Evolutionary conservation across 2,113 vertebrate species (phyloP).

Genomic region (Sylvilagus bachmani): DNA sequence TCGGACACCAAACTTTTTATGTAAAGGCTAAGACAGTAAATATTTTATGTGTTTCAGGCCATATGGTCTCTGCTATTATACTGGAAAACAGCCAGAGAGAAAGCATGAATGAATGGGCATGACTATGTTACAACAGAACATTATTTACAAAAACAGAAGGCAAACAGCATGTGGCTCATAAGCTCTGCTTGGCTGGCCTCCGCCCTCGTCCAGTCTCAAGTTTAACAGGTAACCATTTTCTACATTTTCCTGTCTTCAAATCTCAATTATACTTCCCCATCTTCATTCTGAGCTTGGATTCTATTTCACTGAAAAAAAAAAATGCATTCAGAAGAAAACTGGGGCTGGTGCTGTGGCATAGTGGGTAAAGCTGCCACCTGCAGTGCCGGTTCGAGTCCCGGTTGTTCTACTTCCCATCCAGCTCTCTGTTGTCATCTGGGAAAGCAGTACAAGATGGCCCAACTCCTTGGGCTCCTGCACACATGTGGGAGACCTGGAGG

Average conservation of each 20-base stretch:
- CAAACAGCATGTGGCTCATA: background rate
- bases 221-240: background rate
- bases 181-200: background rate
- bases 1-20: constrained; percentile 9
- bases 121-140: constrained; percentile 9
- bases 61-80: background rate
- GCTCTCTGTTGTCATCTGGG: too few relatives aligned
- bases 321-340: constrained; percentile 51
- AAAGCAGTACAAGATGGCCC: too few relatives aligned
- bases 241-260: constrained; percentile 3
- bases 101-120: background rate
- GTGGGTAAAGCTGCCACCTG: too few relatives aligned
- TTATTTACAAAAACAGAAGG: constrained; percentile 9
- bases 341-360: too few relatives aligned
- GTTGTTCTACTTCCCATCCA: too few relatives aligned
- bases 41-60: background rate
- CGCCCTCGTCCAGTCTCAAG: background rate
- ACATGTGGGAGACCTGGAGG: too few relatives aligned
- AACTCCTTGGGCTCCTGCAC: too few relatives aligned
- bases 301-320: constrained; percentile 54
- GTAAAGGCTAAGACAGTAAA: background rate
- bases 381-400: too few relatives aligned
- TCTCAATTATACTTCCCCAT: background rate
- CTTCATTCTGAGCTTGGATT: constrained; percentile 13
- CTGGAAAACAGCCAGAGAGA: constrained; percentile 22